Base-by-base conservation (phyloP, 2,797 vertebrate species). In the Pelochelys cantorii region DNA sequence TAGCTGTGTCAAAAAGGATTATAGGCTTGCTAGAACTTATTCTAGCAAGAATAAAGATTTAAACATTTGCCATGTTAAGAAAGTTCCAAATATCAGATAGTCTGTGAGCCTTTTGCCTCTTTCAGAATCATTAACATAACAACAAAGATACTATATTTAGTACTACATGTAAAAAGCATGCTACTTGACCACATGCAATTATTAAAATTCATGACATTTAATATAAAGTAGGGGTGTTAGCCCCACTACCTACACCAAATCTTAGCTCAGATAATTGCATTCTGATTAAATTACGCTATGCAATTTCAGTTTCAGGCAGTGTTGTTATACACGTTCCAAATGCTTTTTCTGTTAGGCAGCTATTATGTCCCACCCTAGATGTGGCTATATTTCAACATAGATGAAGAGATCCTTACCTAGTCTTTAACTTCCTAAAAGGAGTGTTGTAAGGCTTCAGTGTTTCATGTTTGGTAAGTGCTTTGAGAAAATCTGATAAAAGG, bases 401-500 rank as follows among this genome's bases (percentile, higher is more conserved):
- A 12, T 57, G 53, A 80, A 3, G 1, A 1, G n/a, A 55, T 81
- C 78, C 34, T 29, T 27, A 25, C 4, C 4, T 37, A 87, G 60
- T 37, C 18, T 60, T 17, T 5, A 68, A 31, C 1, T 83, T n/a
- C 52, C 13, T 23, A n/a, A 82, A 81, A 25, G 62, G 42, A 88
- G 1, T 52, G 42, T 60, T 56, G 15, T 7, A 82, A 94, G 56
- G 7, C 1, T 4, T 7, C 53, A 31, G 62, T 31, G n/a, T 31
- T 29, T 14, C 11, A 1, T 3, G 25, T 86, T 84, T 87, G 20
- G 7, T 29, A 82, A 68, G 9, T 27, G 22, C 48, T 80, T 74
- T 6, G 22, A 59, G 81, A 11, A 27, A 1, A 20, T 14, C 0
- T 7, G 65, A 0, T 0, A 2, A 6, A 0, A 3, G 13, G 17